Conservation (phyloP, 2,797 vertebrate species). For the Peromyscus aztecus region DNA sequence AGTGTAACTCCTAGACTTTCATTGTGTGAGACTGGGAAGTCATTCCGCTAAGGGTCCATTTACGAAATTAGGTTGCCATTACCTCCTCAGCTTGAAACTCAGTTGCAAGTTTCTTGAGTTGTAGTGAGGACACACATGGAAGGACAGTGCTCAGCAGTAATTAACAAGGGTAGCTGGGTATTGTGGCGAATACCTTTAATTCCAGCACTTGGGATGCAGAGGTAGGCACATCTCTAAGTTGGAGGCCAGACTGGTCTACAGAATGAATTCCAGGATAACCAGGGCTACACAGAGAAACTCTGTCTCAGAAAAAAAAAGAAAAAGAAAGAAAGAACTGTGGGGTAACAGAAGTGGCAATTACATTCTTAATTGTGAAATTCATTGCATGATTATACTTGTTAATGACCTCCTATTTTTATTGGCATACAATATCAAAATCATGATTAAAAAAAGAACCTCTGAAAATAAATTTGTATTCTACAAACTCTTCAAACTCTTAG, state of each 20-base stretch:
- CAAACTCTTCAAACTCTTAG: neutral
- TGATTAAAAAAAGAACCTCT: neutral
- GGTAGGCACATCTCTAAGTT: neutral
- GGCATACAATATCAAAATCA: neutral
- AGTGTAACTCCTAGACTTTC: constrained; percentile 19
- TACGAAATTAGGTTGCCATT: neutral
- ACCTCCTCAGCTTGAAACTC: constrained; percentile 27
- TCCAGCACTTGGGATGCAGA: neutral
- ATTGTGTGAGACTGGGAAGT: constrained; percentile 23
- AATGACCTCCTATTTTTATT: constrained; percentile 41
- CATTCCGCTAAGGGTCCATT: neutral
- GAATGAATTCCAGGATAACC: neutral
- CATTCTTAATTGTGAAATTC: constrained; percentile 29
- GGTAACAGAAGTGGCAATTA: neutral
- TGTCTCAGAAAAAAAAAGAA: neutral
- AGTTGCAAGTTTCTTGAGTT: neutral
- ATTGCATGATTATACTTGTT: constrained; percentile 34
- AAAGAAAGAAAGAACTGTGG: neutral
- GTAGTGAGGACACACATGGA: neutral
- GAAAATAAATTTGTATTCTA: constrained; percentile 31
- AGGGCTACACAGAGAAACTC: neutral
- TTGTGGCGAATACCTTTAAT: neutral
- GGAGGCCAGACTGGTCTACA: neutral
- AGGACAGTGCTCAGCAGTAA: constrained; percentile 13
- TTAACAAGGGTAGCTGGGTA: neutral